Percentiles rank a stretch among this genome's conserved stretches.
These are phyloP conservation scores for Apeltes quadracus DNA, from an alignment of 2,113 vertebrate species.

Conservation along the genomic window DNA sequence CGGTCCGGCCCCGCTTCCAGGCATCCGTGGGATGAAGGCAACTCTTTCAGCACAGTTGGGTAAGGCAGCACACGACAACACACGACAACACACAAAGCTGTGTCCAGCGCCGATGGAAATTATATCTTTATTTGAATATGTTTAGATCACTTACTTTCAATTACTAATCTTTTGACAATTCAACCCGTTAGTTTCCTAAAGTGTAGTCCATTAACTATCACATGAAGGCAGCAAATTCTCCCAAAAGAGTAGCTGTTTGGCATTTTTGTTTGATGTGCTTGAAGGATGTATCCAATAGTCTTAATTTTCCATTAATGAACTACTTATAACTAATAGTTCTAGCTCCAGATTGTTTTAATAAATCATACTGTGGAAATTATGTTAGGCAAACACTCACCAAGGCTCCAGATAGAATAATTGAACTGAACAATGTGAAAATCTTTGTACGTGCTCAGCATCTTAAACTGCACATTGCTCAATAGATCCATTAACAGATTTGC, in stretches of 20 bases:
- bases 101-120: neutral
- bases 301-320: neutral
- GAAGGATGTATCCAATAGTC: neutral
- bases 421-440: neutral
- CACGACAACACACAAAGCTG: neutral
- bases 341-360: neutral
- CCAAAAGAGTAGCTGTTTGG: neutral
- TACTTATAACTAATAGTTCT: neutral
- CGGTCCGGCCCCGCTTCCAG: conserved; percentile 89
- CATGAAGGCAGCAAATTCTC: neutral
- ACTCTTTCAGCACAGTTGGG: conserved; percentile 91
- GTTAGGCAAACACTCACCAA: neutral
- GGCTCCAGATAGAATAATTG: neutral
- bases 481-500: neutral
- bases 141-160: neutral
- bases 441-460: neutral
- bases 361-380: neutral
- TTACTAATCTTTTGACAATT: neutral
- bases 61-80: no score
- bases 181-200: no score
- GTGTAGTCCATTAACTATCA: neutral
- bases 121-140: neutral
- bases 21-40: conserved; percentile 86
- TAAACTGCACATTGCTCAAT: no score
- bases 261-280: neutral